Evolutionary conservation across 2,113 vertebrate species (phyloP), one percentile per base, ranked within the genome.

Genomic region (Calidris pygmaea): DNA sequence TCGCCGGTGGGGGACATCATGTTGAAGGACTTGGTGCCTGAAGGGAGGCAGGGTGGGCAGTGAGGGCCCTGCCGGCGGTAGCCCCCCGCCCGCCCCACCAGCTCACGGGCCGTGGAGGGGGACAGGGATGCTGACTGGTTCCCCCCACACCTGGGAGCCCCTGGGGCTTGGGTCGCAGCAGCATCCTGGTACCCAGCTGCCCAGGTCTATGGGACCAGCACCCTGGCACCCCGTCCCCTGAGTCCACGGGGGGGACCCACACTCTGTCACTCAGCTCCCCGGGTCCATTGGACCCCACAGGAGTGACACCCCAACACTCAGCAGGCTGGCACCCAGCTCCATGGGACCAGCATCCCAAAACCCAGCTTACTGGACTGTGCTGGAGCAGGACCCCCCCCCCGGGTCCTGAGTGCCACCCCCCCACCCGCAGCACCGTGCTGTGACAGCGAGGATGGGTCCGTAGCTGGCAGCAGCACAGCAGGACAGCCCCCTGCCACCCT

Each of bases 1-100:
- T 99, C 99, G 1, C 99, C 99, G 5, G 99, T 99, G 34, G 99
- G 99, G 96, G 99, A 99, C 99, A 99, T 99, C 99, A 99, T 99
- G 98, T 99, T 99, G 98, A 99, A 99, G 81, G 99, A 99, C 97
- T 99, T 99, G 96, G 98, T 98, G 98, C 99, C 99, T 99, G 97
- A 17, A 26, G 68, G 91, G 95, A 96, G 93, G 85, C 70, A 89
- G 78, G 94, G 20, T 21, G 75, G 59, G 39, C 27, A 82, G 32
- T 93, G 22, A 96, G 71, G 23, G 32, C 29, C 29, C 24, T 0
- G 1, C n/a, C 1, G 21, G 24, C 4, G 4, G 55, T 35, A 70
- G 50, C 39, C 53, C 17, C 17, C 12, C 3, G 4, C 32, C 45
- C n/a, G 10, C 16, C 16, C 16, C 2, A 2, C 18, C 8, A 7